Evolutionary conservation across 1,140 invertebrate species (phyloP).

Genomic region (Megathymus violae): DNA sequence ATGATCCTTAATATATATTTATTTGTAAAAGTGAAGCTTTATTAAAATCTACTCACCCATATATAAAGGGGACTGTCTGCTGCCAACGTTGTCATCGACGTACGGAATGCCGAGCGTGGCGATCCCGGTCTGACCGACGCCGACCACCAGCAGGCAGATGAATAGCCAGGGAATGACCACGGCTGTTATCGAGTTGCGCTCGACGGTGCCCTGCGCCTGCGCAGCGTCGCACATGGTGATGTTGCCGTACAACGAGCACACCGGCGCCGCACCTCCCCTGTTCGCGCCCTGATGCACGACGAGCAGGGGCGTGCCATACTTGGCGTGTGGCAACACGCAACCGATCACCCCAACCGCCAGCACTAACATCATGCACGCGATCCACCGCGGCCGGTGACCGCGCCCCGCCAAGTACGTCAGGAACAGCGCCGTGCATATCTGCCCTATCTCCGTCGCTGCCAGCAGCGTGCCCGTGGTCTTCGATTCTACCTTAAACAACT

Average conservation of each 20-base stretch:
- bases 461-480: slow-evolving; percentile 97
- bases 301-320: slow-evolving; percentile 90
- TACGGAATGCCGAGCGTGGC: slow-evolving; percentile 97
- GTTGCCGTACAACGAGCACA: slow-evolving; percentile 53
- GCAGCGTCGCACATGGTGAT: slow-evolving; percentile 60
- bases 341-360: slow-evolving; percentile 94
- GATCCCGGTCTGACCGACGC: slow-evolving; percentile 96
- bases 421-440: slow-evolving; percentile 94
- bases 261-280: slow-evolving; percentile 74
- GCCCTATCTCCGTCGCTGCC: slow-evolving; percentile 97
- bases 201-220: slow-evolving; percentile 76
- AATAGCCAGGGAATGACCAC: slow-evolving; percentile 94
- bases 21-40: no score
- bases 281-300: slow-evolving; percentile 86
- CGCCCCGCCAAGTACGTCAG: slow-evolving; percentile 97
- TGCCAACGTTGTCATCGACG: slow-evolving; percentile 96
- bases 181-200: slow-evolving; percentile 90
- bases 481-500: slow-evolving; percentile 97
- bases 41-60: slow-evolving; percentile 89
- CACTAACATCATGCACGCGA: slow-evolving; percentile 95
- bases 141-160: slow-evolving; percentile 93
- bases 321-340: slow-evolving; percentile 93
- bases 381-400: slow-evolving; percentile 98
- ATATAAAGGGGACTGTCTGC: slow-evolving; percentile 95
- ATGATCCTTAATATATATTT: no score